Percentiles rank a stretch among this genome's conserved stretches.
Evolutionary conservation across 2,888 invertebrate genomes (phyloP).

Genomic region (Athripsodes cinereus): DNA sequence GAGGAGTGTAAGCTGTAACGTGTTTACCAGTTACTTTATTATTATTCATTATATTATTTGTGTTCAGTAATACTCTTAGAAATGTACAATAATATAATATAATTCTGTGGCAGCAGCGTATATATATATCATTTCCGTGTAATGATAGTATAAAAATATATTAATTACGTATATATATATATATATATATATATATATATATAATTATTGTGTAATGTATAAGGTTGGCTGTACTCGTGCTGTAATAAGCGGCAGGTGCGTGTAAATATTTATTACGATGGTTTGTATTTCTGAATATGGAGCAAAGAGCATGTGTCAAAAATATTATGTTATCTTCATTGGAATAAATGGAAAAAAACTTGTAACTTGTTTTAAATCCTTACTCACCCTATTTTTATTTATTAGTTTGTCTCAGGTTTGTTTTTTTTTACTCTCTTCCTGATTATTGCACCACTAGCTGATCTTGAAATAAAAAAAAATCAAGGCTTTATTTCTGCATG

Average conservation of each 20-base stretch:
- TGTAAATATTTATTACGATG: slow-evolving; percentile 6
- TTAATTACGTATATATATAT: too few relatives aligned
- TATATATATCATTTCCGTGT: too few relatives aligned
- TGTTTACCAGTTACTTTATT: too few relatives aligned
- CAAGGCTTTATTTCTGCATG: too few relatives aligned
- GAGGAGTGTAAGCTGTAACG: too few relatives aligned
- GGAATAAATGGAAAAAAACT: slow-evolving; percentile 19
- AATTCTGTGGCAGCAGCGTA: too few relatives aligned
- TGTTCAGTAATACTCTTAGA: slow-evolving; percentile 16
- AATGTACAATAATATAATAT: not conserved
- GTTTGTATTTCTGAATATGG: too few relatives aligned
- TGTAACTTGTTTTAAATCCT: slow-evolving; percentile 15
- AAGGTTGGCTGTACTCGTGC: not conserved
- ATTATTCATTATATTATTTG: slow-evolving; percentile 10
- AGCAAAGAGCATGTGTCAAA: slow-evolving; percentile 10
- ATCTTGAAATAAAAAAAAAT: not conserved
- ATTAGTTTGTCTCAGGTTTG: not conserved
- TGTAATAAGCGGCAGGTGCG: not conserved
- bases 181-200: too few relatives aligned
- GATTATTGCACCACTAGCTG: not conserved
- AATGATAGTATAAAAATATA: too few relatives aligned
- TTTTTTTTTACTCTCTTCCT: not conserved
- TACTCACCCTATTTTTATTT: not conserved
- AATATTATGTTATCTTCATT: slow-evolving; percentile 18
- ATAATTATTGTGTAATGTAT: too few relatives aligned